A percentile compares a stretch with the other conserved stretches of the same genome.
These are phyloP conservation scores for Ostrea edulis DNA, from an alignment of 1,140 invertebrate genomes.

Conservation along the genomic window DNA sequence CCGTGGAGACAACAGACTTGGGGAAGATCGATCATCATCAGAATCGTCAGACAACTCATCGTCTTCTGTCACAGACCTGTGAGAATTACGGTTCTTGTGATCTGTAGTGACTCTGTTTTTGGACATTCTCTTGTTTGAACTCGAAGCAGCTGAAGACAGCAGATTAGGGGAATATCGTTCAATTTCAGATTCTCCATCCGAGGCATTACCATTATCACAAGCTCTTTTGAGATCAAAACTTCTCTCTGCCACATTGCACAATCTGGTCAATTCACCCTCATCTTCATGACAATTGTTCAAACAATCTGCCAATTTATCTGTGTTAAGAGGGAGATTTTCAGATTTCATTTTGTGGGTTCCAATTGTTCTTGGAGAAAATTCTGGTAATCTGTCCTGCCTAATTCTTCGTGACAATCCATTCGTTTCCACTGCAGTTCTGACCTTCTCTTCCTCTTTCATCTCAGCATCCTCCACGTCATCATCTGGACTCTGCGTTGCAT, in stretches of 20 bases:
- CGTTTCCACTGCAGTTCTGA: no score
- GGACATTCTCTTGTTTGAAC: background rate
- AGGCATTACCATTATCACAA: background rate
- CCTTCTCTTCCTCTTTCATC: background rate
- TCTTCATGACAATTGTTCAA: background rate
- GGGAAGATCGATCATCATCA: background rate
- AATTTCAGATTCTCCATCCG: background rate
- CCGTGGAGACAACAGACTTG: background rate
- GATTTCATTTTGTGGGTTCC: background rate
- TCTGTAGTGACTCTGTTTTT: background rate
- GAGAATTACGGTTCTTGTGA: background rate
- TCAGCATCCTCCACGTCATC: background rate
- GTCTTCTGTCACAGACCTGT: background rate
- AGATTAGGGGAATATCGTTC: no score
- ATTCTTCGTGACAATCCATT: background rate
- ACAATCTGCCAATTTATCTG: background rate
- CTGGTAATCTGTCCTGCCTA: background rate
- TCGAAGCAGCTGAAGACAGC: background rate
- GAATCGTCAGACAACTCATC: no score
- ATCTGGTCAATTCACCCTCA: background rate
- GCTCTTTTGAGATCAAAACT: background rate
- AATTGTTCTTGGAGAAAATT: background rate
- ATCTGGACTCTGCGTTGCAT: slow-evolving; percentile 30
- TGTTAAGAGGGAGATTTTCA: background rate
- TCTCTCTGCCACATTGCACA: slow-evolving; percentile 11